Evolutionary conservation across 2,113 vertebrate genomes (phyloP), one percentile per base, ranked within the genome.

Genomic region (Zeus faber): DNA sequence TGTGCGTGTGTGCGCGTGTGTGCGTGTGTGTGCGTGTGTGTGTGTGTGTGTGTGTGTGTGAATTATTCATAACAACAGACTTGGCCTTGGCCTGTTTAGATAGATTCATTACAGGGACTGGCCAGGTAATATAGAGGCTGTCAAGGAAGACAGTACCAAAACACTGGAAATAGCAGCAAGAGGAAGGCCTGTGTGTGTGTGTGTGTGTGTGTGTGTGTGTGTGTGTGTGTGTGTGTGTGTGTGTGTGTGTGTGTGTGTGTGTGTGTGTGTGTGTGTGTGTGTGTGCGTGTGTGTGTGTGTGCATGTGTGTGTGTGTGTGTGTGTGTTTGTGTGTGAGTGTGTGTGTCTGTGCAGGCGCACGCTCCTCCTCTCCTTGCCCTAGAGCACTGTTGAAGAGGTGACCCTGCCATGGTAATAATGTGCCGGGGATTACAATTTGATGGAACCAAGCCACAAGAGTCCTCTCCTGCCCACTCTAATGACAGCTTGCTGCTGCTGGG

Each of bases 61-160:
- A 92, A 96, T 95, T 91, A 94, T 96, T 92, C 91, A 94, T 93
- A 89, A 76, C 44, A 60, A 58, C 70, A 44, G 59, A 54, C 46
- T 58, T 17, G 9, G 67, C 73, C 82, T 72, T 72, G 70, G 63
- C 58, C 83, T 72, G 76, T 77, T 64, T 88, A 81, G 82, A 86
- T 88, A 88, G 89, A 93, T 93, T 90, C 89, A 92, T 92, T 91
- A 93, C 91, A 85, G 90, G 88, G 70, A 61, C 61, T 66, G 79
- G 85, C 80, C 84, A 74, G 71, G 83, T 86, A 80, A 89, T 89
- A 88, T 80, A 87, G 79, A 68, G 62, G 71, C 69, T 75, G 81
- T 76, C 79, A 79, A 67, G 64, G 39, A 82, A 79, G 74, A 81
- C 49, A 52, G 63, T 59, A 65, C 56, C 66, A 73, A 72, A 77